Evolutionary conservation across 2,113 vertebrate species (phyloP), one percentile per base, ranked within the genome.

Genomic region (Hemiscyllium ocellatum): DNA sequence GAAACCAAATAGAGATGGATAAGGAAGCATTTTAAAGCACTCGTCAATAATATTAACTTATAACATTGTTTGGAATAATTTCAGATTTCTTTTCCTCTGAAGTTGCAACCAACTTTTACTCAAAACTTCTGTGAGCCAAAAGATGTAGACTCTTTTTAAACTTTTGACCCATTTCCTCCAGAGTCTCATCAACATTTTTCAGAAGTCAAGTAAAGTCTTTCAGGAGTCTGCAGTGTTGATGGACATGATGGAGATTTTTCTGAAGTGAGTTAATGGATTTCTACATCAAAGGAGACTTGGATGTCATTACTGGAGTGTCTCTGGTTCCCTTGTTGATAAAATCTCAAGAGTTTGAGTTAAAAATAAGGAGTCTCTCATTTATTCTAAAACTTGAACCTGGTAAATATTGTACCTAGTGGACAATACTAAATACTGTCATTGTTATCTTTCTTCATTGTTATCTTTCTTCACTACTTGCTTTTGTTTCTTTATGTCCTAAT

Each of bases 151-250:
- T 10, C 29, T 66, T 66, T 91, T 93, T 66, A 93, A 93, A 66
- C 61, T 93, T 66, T 93, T 93, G 89, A 66, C 89, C 89, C 56
- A 66, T 91, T n/a, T 91, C 37, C 33, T 91, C 13, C 89, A 91
- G 87, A 90, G 89, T 22, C 61, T n/a, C 61, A 33, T 66, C 61
- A 91, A n/a, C 33, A 91, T 37, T 66, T 66, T 93, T 68, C 61
- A 37, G 89, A 66, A 93, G n/a, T 66, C 61, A 93, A 37, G 52
- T 66, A 20, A 93, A 93, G 65, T 93, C 89, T 93, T 93, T 93
- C n/a, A 93, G 61, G 89, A 66, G 29, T 66, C 89, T 66, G 65
- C 89, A 66, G n/a, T 93, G 89, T 66, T 66, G 89, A 93, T 66
- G 61, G 89, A 66, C 89, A 93, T n/a, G 22, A 37, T 37, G 61